Percentiles rank a stretch among this genome's conserved stretches.
Conservation (phyloP, 2,113 vertebrate species). For the Callithrix jacchus region DNA sequence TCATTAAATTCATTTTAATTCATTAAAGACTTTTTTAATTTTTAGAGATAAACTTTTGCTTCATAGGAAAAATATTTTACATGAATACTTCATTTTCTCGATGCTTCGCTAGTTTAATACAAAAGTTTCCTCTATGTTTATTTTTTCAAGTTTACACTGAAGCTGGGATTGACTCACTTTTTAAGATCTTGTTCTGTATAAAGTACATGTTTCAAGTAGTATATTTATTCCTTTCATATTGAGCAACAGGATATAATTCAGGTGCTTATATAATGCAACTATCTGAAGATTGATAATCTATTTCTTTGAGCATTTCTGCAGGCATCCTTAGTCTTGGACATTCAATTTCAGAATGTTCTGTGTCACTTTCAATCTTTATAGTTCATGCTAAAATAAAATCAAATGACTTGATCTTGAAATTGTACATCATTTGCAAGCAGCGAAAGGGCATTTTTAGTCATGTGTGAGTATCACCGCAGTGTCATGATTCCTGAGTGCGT, state of each 20-base stretch:
- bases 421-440: not conserved
- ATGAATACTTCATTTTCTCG: not conserved
- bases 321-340: not conserved
- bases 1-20: not conserved
- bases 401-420: not conserved
- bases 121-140: not conserved
- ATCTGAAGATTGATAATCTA: not conserved
- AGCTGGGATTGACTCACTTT: not conserved
- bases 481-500: slow-evolving; percentile 34
- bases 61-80: not conserved
- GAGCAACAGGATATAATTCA: not conserved
- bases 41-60: not conserved
- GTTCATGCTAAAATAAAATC: slow-evolving; percentile 4
- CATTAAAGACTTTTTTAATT: not conserved
- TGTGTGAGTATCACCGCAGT: not conserved
- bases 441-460: not conserved
- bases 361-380: slow-evolving; percentile 19
- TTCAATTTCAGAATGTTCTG: slow-evolving; percentile 6
- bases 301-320: not conserved
- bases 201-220: not conserved
- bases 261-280: not conserved
- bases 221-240: not conserved
- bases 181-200: not conserved
- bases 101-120: not conserved
- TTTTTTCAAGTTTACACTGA: not conserved